A percentile compares a stretch with the other conserved stretches of the same genome.
Evolutionary conservation across 92 coral and sea anemone species (phyloP).

Genomic region (Epizoanthus rinbou): DNA sequence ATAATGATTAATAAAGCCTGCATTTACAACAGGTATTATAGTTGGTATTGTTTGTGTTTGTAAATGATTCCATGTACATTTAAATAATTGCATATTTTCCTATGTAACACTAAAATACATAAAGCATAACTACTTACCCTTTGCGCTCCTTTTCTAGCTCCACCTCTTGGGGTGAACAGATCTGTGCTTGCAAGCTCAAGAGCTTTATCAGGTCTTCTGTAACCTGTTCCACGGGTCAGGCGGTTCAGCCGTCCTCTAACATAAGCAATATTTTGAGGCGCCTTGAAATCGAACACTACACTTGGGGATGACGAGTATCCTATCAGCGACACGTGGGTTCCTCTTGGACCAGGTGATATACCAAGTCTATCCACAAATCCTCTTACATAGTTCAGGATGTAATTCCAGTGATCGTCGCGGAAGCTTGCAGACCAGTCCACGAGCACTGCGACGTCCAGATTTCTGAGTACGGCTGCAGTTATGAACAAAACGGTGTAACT

Average conservation of each 20-base stretch:
- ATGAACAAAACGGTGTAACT: too few species aligned
- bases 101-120: too few species aligned
- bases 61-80: too few species aligned
- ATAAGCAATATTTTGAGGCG: constrained; percentile 6
- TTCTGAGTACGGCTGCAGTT: background rate
- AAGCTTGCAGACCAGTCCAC: constrained; percentile 22
- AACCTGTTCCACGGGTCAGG: constrained; percentile 19
- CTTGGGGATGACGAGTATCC: constrained; percentile 23
- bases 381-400: constrained; percentile 9
- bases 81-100: too few species aligned
- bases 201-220: constrained; percentile 26
- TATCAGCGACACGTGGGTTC: constrained; percentile 13
- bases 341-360: constrained; percentile 30
- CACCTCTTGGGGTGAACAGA: constrained; percentile 4
- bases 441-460: constrained; percentile 14
- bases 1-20: too few species aligned
- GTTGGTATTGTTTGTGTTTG: too few species aligned
- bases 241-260: constrained; percentile 2
- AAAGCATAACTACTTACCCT: background rate
- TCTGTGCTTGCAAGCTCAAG: background rate
- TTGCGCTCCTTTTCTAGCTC: background rate
- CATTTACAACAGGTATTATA: too few species aligned
- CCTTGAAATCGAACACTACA: constrained; percentile 14
- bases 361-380: constrained; percentile 17
- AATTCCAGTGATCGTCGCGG: constrained; percentile 16